Percentiles rank a stretch among this genome's conserved stretches.
These are phyloP conservation scores for Aelia acuminata DNA, from an alignment of 2,888 invertebrate genomes.

Conservation along the genomic window DNA sequence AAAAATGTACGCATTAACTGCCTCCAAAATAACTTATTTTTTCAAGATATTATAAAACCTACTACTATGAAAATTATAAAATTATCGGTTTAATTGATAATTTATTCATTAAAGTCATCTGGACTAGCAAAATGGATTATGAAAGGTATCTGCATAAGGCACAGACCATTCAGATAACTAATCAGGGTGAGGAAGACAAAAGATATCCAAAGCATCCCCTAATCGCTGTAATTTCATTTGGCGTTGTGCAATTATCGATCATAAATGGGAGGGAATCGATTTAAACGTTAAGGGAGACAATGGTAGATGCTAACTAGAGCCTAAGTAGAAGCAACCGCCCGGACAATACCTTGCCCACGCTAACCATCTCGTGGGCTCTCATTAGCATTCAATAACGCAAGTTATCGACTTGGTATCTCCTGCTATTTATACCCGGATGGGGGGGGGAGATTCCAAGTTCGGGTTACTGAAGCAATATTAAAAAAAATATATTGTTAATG, in stretches of 20 bases:
- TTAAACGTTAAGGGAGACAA: not conserved
- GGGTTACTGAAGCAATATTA: too few species aligned
- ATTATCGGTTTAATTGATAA: too few species aligned
- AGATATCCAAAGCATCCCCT: not conserved
- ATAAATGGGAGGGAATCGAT: not conserved
- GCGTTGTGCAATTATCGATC: slow-evolving; percentile 36
- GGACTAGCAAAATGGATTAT: not conserved
- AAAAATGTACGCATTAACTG: too few species aligned
- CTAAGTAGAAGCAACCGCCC: not conserved
- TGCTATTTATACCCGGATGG: not conserved
- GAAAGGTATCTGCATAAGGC: not conserved
- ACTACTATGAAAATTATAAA: too few species aligned
- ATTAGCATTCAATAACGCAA: not conserved
- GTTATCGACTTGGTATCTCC: not conserved
- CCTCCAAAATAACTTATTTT: too few species aligned
- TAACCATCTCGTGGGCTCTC: not conserved
- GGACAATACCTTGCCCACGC: slow-evolving; percentile 10
- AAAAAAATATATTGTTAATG: too few species aligned
- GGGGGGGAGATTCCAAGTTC: not conserved
- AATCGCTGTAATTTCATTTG: slow-evolving; percentile 34
- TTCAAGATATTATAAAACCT: too few species aligned
- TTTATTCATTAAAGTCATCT: too few species aligned
- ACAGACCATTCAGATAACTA: not conserved
- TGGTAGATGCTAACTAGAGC: slow-evolving; percentile 24
- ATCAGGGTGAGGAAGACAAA: not conserved